These are phyloP conservation scores for Neostethus bicornis DNA, from an alignment of 2,797 vertebrate species.

Conservation along the genomic window DNA sequence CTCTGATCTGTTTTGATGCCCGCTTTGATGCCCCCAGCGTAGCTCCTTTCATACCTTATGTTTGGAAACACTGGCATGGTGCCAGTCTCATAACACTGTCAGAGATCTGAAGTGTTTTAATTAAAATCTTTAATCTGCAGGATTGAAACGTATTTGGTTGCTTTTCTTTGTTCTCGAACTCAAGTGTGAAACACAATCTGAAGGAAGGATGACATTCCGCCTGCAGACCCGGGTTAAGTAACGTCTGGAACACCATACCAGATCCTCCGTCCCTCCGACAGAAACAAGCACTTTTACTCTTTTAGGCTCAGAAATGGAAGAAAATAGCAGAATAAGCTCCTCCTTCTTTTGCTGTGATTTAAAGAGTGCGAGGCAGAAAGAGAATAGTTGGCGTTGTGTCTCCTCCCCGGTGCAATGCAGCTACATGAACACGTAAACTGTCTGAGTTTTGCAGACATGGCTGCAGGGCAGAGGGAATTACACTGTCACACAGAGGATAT, in stretches of 20 bases:
- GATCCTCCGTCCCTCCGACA: slow-evolving; percentile 26
- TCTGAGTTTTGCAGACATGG: slow-evolving; percentile 94
- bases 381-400: slow-evolving; percentile 82
- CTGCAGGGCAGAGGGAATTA: slow-evolving; percentile 94
- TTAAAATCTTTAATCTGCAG: slow-evolving; percentile 43
- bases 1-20: not conserved
- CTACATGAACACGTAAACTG: slow-evolving; percentile 92
- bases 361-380: slow-evolving; percentile 69
- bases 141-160: slow-evolving; percentile 44
- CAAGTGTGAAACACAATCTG: slow-evolving; percentile 58
- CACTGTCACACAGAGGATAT: slow-evolving; percentile 92
- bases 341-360: slow-evolving; percentile 65
- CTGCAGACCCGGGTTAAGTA: slow-evolving; percentile 45
- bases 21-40: slow-evolving; percentile 5
- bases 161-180: slow-evolving; percentile 47
- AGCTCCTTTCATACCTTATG: slow-evolving; percentile 11
- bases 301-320: slow-evolving; percentile 40
- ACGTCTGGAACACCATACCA: slow-evolving; percentile 47
- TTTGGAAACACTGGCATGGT: slow-evolving; percentile 27
- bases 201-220: slow-evolving; percentile 15
- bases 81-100: slow-evolving; percentile 44
- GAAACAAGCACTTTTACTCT: slow-evolving; percentile 21
- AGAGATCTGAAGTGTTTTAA: slow-evolving; percentile 41
- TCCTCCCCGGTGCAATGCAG: slow-evolving; percentile 80
- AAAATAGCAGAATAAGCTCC: too few species aligned